phyloP scores from a whole-genome alignment of 92 coral and sea anemone species.

The Umimayanthus kanabou region DNA sequence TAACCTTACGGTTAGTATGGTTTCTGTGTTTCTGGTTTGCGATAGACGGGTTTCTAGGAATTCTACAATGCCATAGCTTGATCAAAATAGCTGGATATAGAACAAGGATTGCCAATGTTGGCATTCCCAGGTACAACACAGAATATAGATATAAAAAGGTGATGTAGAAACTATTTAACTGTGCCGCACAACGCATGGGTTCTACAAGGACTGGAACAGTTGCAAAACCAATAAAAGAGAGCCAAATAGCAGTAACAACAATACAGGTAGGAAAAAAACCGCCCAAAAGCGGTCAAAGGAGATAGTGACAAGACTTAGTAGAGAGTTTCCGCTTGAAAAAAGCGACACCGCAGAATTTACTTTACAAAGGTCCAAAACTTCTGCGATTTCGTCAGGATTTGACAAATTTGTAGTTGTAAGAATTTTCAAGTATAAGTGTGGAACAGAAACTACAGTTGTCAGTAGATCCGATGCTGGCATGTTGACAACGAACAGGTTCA shows the following conservation, averaged over 20 bases:
- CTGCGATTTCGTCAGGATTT: background rate
- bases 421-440: background rate
- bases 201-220: background rate
- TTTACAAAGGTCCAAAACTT: background rate
- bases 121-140: background rate
- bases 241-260: background rate
- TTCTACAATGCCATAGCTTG: background rate
- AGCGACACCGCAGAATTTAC: background rate
- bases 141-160: background rate
- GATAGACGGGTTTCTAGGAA: background rate
- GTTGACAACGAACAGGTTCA: background rate
- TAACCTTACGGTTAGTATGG: background rate
- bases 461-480: background rate
- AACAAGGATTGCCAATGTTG: background rate
- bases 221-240: background rate
- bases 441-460: background rate
- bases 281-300: background rate
- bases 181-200: background rate
- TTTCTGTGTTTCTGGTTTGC: conserved; percentile 9
- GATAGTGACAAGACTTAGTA: background rate
- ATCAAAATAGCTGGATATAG: conserved; percentile 16
- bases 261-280: background rate
- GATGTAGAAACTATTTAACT: background rate
- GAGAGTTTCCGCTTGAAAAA: background rate
- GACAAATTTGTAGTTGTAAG: background rate